These are phyloP conservation scores for Nemotelus nigrinus DNA, from an alignment of 2,888 invertebrate species.

Conservation along the genomic window DNA sequence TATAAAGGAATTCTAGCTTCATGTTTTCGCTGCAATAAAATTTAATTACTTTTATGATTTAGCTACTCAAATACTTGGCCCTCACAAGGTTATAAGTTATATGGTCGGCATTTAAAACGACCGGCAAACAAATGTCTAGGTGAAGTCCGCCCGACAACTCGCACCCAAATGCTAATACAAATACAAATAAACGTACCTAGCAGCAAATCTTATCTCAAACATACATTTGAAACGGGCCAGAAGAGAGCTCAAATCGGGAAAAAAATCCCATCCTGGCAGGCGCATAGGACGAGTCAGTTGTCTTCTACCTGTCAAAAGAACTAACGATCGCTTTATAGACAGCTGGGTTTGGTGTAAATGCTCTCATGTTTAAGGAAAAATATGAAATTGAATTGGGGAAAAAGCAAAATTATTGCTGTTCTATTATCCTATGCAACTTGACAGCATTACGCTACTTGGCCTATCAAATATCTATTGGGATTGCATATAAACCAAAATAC, in stretches of 20 bases:
- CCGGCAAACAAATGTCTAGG: too few relatives aligned
- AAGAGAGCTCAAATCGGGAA: too few relatives aligned
- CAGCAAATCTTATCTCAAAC: neutral
- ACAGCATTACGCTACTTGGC: too few relatives aligned
- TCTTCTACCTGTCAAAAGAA: conserved; percentile 42
- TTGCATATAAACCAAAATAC: too few relatives aligned
- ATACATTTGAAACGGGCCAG: neutral
- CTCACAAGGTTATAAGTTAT: neutral
- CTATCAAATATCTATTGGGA: too few relatives aligned
- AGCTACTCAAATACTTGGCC: neutral
- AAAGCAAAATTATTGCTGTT: too few relatives aligned
- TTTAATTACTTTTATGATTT: neutral
- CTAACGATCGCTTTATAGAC: conserved; percentile 18
- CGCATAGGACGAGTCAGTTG: conserved; percentile 17
- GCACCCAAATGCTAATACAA: neutral
- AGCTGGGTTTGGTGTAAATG: conserved; percentile 24
- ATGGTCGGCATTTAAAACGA: neutral
- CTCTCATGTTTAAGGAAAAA: neutral
- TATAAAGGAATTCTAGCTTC: neutral
- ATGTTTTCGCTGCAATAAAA: neutral
- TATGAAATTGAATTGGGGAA: too few relatives aligned
- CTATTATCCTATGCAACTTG: too few relatives aligned
- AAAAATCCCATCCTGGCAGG: too few relatives aligned
- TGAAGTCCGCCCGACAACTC: neutral
- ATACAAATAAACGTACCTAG: neutral